Conservation (phyloP, 1,140 invertebrate genomes). For the Macrobrachium nipponense region DNA sequence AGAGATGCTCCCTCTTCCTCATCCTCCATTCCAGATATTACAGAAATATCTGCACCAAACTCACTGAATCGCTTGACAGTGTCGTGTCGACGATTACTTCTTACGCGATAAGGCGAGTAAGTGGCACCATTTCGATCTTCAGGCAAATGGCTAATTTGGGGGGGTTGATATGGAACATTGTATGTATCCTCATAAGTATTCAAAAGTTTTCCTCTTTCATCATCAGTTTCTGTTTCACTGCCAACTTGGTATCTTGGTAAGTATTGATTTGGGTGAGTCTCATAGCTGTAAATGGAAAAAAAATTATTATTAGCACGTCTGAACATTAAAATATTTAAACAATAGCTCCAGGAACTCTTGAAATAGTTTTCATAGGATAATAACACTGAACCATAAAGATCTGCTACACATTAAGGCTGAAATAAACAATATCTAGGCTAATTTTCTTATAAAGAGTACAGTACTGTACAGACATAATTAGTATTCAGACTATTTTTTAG, state of each 20-base stretch:
- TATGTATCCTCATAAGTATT: constrained; percentile 63
- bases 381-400: no score
- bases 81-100: constrained; percentile 73
- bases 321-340: constrained; percentile 56
- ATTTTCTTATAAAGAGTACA: no score
- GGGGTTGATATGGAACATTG: constrained; percentile 42
- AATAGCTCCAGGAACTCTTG: background rate
- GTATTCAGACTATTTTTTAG: no score
- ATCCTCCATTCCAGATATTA: constrained; percentile 67
- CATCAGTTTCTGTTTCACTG: constrained; percentile 77
- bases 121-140: constrained; percentile 54
- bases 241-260: constrained; percentile 81
- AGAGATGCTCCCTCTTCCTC: constrained; percentile 80
- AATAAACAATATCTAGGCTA: no score
- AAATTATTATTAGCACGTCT: constrained; percentile 69
- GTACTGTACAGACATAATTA: no score
- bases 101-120: constrained; percentile 75
- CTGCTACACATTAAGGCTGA: no score
- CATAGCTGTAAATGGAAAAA: constrained; percentile 77
- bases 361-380: no score
- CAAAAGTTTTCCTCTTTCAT: constrained; percentile 70
- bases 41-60: constrained; percentile 63
- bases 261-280: constrained; percentile 87
- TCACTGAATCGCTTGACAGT: constrained; percentile 67
- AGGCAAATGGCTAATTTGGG: constrained; percentile 45